A percentile compares a stretch with the other conserved stretches of the same genome.
Evolutionary conservation across 2,113 vertebrate species (phyloP).

Genomic region (Oncorhynchus keta): DNA sequence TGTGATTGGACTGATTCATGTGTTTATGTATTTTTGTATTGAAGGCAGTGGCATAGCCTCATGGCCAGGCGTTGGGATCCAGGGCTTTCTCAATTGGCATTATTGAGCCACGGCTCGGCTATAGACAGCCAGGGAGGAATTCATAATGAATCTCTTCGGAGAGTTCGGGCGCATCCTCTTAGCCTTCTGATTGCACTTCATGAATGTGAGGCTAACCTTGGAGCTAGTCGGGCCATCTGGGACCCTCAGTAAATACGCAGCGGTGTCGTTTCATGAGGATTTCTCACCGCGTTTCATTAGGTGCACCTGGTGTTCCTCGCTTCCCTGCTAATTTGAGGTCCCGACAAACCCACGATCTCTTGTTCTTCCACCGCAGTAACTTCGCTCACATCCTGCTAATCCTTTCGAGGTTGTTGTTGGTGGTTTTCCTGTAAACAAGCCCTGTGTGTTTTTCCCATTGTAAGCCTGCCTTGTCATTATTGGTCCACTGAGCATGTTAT

Average conservation of each 20-base stretch:
- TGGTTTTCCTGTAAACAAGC: neutral
- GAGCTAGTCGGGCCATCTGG: slow-evolving; percentile 21
- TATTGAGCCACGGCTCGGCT: neutral
- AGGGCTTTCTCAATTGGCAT: neutral
- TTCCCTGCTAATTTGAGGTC: slow-evolving; percentile 13
- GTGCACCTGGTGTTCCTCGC: slow-evolving; percentile 18
- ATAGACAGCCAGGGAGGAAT: neutral
- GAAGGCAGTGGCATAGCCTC: neutral
- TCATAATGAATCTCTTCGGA: neutral
- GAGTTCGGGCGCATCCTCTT: neutral
- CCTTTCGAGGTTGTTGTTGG: slow-evolving; percentile 18
- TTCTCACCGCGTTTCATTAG: slow-evolving; percentile 5
- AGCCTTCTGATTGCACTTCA: slow-evolving; percentile 4
- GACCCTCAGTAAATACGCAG: slow-evolving; percentile 21
- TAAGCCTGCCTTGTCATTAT: neutral
- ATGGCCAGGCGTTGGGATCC: neutral
- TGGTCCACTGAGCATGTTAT: neutral
- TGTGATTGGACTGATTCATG: neutral
- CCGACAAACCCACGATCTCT: slow-evolving; percentile 6
- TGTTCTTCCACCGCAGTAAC: neutral
- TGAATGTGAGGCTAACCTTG: neutral
- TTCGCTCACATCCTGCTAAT: slow-evolving; percentile 4
- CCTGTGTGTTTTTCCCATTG: neutral
- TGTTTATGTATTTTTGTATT: neutral
- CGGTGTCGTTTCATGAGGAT: neutral